A percentile compares a stretch with the other conserved stretches of the same genome.
Conservation (phyloP, 2,888 invertebrate genomes). For the Tubulanus polymorphus region DNA sequence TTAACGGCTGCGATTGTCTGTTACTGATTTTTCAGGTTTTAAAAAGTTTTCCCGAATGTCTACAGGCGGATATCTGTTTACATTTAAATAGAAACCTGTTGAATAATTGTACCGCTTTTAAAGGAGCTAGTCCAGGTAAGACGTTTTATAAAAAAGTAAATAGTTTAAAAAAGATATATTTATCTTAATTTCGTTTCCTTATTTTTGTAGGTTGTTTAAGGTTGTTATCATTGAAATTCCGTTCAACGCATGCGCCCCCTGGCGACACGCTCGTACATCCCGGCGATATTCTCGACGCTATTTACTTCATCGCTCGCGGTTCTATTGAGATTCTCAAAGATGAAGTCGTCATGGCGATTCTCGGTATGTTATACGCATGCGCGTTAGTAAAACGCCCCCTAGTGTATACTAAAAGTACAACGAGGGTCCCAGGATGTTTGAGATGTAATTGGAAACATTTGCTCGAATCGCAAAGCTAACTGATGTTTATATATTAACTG, state of each 20-base stretch:
- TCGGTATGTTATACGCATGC: too few relatives aligned
- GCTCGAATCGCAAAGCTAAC: too few relatives aligned
- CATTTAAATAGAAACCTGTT: conserved; percentile 26
- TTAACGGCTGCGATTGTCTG: background rate
- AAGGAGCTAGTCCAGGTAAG: conserved; percentile 42
- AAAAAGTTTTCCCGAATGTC: conserved; percentile 25
- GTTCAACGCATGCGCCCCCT: conserved; percentile 53
- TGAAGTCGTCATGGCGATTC: conserved; percentile 50
- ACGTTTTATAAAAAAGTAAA: background rate
- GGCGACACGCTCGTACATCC: conserved; percentile 53
- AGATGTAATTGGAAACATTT: too few relatives aligned
- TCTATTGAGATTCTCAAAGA: conserved; percentile 52
- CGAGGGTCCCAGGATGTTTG: too few relatives aligned
- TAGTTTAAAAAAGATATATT: background rate
- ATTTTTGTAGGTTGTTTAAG: conserved; percentile 44
- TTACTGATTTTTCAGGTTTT: conserved; percentile 18
- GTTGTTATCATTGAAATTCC: conserved; percentile 50
- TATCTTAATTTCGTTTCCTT: background rate
- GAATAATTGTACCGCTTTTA: conserved; percentile 23
- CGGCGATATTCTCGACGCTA: conserved; percentile 50
- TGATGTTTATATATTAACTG: conserved; percentile 8
- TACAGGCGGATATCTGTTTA: conserved; percentile 29
- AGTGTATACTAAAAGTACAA: too few relatives aligned
- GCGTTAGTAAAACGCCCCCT: too few relatives aligned
- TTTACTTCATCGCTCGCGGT: conserved; percentile 52